Evolutionary conservation across 2,797 vertebrate genomes (phyloP).

Genomic region (Dendrocincla tyrannina): DNA sequence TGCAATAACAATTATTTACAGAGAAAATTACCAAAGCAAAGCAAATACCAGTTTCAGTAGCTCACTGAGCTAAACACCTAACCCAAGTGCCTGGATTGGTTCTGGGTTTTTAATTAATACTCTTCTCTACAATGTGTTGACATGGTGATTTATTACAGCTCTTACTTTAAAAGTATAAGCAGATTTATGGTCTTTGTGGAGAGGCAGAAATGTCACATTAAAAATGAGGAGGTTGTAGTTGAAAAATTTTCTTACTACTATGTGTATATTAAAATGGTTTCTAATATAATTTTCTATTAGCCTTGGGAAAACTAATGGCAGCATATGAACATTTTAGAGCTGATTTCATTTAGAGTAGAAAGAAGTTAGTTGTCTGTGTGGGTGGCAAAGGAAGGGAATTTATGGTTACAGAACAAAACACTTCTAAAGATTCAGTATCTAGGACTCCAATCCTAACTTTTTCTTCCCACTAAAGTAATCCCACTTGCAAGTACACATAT

Average conservation of each 20-base stretch:
- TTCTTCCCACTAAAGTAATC: background rate
- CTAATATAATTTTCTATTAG: slow-evolving; percentile 17
- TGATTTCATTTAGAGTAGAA: background rate
- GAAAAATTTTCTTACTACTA: slow-evolving; percentile 1
- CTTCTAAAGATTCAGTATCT: background rate
- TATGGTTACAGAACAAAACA: background rate
- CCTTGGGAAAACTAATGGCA: background rate
- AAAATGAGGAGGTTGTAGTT: background rate
- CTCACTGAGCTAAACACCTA: background rate
- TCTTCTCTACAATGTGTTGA: background rate
- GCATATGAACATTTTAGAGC: background rate
- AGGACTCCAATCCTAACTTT: background rate
- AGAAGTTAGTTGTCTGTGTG: background rate
- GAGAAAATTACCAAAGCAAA: background rate
- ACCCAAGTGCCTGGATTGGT: background rate
- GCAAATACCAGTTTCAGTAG: background rate
- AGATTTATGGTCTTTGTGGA: background rate
- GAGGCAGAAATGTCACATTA: background rate
- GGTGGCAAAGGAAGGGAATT: background rate
- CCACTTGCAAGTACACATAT: background rate
- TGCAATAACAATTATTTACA: background rate
- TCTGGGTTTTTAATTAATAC: slow-evolving; percentile 4
- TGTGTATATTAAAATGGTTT: background rate
- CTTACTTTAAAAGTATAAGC: background rate
- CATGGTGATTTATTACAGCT: slow-evolving; percentile 4